phyloP scores from a whole-genome alignment of 2,113 vertebrate genomes.

The Clarias magur region DNA sequence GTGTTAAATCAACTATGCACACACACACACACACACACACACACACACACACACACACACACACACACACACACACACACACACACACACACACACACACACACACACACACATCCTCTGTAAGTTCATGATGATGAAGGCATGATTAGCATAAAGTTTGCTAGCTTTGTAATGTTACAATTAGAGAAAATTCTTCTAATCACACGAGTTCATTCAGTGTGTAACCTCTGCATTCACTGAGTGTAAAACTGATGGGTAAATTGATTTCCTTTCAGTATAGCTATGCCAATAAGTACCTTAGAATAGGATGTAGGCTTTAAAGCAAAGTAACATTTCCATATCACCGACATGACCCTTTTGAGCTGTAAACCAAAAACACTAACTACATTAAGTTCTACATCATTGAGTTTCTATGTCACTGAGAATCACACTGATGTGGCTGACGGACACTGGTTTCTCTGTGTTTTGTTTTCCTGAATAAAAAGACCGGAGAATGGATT shows the following conservation, averaged over 20 bases:
- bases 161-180: not conserved
- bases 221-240: not conserved
- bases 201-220: not conserved
- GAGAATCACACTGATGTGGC: not conserved
- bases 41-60: too few species aligned
- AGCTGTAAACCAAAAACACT: not conserved
- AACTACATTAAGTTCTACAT: not conserved
- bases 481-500: not conserved
- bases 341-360: not conserved
- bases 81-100: too few species aligned
- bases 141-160: not conserved
- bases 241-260: not conserved
- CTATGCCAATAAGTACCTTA: not conserved
- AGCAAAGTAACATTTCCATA: not conserved
- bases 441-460: not conserved
- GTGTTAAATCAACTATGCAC: not conserved
- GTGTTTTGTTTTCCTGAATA: not conserved
- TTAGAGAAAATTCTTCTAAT: not conserved
- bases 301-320: not conserved
- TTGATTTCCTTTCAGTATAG: not conserved
- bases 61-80: not conserved
- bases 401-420: constrained; percentile 5
- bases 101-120: too few species aligned
- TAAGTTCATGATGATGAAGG: not conserved
- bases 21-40: not conserved